phyloP scores from a whole-genome alignment of 2,113 vertebrate species.

The Chaetodon trifascialis region DNA sequence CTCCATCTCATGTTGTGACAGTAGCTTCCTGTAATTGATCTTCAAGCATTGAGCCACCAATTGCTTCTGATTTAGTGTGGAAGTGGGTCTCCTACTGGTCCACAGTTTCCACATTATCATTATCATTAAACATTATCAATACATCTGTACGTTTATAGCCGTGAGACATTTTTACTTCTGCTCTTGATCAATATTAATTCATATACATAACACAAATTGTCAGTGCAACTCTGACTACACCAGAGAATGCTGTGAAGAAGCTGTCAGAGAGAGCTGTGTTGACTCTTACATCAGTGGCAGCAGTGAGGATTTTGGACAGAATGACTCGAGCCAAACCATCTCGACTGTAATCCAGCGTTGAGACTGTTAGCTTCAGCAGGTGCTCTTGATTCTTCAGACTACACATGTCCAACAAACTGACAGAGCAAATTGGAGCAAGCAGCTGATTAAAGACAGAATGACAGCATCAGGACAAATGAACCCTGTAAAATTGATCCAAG shows the following conservation, averaged over 20 bases:
- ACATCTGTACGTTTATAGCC: neutral
- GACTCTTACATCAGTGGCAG: slow-evolving; percentile 90
- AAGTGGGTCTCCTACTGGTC: too few relatives aligned
- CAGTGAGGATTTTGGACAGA: slow-evolving; percentile 93
- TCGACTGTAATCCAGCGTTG: slow-evolving; percentile 92
- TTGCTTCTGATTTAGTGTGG: too few relatives aligned
- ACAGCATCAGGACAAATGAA: neutral
- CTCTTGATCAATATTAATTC: neutral
- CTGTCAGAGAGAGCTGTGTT: neutral
- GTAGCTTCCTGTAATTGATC: too few relatives aligned
- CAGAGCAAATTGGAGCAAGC: neutral
- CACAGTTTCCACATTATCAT: too few relatives aligned
- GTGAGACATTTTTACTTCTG: neutral
- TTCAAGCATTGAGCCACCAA: too few relatives aligned
- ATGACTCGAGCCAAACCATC: slow-evolving; percentile 93
- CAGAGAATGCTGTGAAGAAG: neutral
- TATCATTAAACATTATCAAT: too few relatives aligned
- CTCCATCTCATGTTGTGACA: too few relatives aligned
- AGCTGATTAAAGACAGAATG: neutral
- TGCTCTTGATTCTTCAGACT: slow-evolving; percentile 88
- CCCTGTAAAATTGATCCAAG: neutral
- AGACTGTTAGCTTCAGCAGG: slow-evolving; percentile 91
- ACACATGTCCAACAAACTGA: slow-evolving; percentile 86
- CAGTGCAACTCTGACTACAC: neutral
- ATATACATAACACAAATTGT: neutral